Base-by-base conservation (phyloP, 2,797 vertebrate genomes). In the Gorsachius magnificus region DNA sequence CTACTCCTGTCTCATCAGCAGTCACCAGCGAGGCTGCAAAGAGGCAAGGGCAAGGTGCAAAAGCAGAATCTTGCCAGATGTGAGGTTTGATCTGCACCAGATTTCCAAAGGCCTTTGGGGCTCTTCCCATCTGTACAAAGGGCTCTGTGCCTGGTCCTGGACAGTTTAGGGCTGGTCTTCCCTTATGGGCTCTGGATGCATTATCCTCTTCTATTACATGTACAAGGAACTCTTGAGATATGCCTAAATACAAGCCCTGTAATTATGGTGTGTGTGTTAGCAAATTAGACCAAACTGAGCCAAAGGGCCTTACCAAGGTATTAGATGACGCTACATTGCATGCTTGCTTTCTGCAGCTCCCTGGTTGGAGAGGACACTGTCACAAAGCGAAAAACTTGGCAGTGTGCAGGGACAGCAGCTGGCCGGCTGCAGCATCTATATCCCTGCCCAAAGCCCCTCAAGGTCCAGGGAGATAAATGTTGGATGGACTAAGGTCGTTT, bases 251-350 rank as follows among this genome's bases (percentile, higher is more conserved):
- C 72, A 90, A 87, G n/a, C 36, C 41, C 84, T 95, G 54, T 91
- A 89, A 95, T 85, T 93, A 91, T 5, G 18, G 72, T 74, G 84
- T 0, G 1, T 45, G 54, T 83, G 79, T 72, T 83, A 83, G 89
- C 82, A 92, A 90, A 93, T 79, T 38, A 94, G 69, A 82, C 15
- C 35, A 48, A 80, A 79, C 64, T 58, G 79, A 96, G 87, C 36
- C 45, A 60, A 56, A 87, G 82, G 35, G 74, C 91, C 82, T 65
- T 64, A 65, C 72, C 45, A 24, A 85, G 65, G 57, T 61, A n/a
- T 83, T 74, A 71, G 65, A 83, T 56, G 83, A 76, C 2, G 7
- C 79, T 72, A 46, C 3, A 10, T 20, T 87, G 57, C 36, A 22
- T 0, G 1, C 50, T 56, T 51, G 35, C 35, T 54, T 80, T 75